Percentiles rank a stretch among this genome's conserved stretches.
These are phyloP conservation scores for Dryococelus australis DNA, from an alignment of 2,888 invertebrate genomes.

Conservation along the genomic window DNA sequence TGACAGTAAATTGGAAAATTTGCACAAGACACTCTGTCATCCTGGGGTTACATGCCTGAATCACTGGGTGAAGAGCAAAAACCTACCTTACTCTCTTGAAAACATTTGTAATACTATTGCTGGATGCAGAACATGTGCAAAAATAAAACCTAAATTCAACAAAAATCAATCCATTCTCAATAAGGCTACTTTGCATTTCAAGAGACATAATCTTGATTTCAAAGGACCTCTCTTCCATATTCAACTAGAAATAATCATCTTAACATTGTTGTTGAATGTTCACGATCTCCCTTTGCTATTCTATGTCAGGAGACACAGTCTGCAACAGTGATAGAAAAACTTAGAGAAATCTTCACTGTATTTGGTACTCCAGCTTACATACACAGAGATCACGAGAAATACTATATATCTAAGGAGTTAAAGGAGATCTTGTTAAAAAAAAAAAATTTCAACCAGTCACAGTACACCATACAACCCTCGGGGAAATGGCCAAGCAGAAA, in stretches of 20 bases:
- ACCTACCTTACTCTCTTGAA: constrained; percentile 20
- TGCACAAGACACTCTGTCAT: no score
- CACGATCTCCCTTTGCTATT: not conserved
- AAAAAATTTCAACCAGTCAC: not conserved
- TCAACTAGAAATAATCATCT: constrained; percentile 6
- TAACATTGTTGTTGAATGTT: not conserved
- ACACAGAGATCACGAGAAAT: not conserved
- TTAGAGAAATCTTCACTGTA: not conserved
- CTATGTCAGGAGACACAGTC: not conserved
- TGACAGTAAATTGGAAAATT: not conserved
- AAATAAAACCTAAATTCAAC: not conserved
- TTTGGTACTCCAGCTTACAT: not conserved
- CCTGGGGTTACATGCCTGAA: no score
- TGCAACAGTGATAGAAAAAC: not conserved
- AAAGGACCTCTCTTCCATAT: constrained; percentile 2
- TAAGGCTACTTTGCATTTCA: not conserved
- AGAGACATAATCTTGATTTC: not conserved
- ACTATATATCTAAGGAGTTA: not conserved
- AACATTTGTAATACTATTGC: not conserved
- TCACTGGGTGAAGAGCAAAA: no score
- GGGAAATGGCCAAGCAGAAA: no score
- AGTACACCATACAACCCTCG: no score
- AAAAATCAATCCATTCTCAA: not conserved
- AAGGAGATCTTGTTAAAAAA: not conserved
- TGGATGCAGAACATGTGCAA: not conserved